Conservation (phyloP, 2,888 invertebrate genomes). For the Cryptops parisi region DNA sequence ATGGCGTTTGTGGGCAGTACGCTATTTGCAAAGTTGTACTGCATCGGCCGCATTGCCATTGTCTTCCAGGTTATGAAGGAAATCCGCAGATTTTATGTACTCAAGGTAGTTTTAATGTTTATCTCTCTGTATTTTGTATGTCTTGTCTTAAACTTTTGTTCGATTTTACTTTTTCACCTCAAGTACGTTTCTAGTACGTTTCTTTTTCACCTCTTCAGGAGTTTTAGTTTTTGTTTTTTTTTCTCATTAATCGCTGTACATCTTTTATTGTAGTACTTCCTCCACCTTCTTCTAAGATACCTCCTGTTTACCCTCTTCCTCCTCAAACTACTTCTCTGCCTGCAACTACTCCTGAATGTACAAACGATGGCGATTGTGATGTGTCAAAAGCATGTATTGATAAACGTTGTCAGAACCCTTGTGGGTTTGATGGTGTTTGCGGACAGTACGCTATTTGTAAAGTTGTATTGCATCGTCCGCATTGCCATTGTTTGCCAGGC, state of each 20-base stretch:
- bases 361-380: slow-evolving; percentile 23
- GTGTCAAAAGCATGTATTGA: slow-evolving; percentile 23
- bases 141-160: no score
- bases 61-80: slow-evolving; percentile 62
- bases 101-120: slow-evolving; percentile 15
- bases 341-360: slow-evolving; percentile 12
- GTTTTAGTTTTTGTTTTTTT: no score
- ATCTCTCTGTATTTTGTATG: no score
- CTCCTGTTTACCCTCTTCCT: slow-evolving; percentile 3
- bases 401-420: slow-evolving; percentile 44
- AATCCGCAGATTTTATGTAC: slow-evolving; percentile 21
- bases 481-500: slow-evolving; percentile 25
- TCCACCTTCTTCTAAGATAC: not conserved
- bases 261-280: not conserved
- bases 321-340: slow-evolving; percentile 6
- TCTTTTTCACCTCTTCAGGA: no score
- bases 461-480: slow-evolving; percentile 58
- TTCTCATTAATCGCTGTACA: no score
- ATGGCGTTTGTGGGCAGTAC: slow-evolving; percentile 62
- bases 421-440: slow-evolving; percentile 48
- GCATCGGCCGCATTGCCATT: slow-evolving; percentile 72
- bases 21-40: slow-evolving; percentile 68
- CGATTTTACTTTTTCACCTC: no score
- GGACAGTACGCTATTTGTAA: slow-evolving; percentile 62
- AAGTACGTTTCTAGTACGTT: no score